Evolutionary conservation across 1,140 invertebrate genomes (phyloP).

Genomic region (Lepidurus arcticus): DNA sequence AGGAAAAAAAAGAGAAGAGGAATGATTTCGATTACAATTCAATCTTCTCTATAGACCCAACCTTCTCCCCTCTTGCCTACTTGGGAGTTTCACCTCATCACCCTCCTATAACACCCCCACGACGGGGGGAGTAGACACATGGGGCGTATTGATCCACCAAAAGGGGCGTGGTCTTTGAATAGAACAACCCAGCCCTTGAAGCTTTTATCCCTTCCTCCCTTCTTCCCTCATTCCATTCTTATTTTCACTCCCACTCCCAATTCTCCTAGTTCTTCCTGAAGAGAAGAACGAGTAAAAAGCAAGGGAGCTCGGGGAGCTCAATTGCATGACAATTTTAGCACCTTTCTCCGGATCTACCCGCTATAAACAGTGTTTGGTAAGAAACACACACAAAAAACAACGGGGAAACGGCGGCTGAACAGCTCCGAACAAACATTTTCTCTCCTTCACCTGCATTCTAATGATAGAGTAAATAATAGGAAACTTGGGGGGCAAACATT

Average conservation of each 20-base stretch:
- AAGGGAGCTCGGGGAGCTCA: constrained; percentile 24
- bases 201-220: constrained; percentile 8
- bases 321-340: constrained; percentile 19
- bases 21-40: constrained; percentile 22
- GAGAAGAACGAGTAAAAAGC: constrained; percentile 25
- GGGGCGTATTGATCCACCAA: constrained; percentile 8
- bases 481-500: constrained; percentile 41
- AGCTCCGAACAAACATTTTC: background rate
- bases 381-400: background rate
- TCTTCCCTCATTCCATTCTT: background rate
- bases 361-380: background rate
- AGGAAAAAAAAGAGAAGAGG: background rate
- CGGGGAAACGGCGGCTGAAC: background rate
- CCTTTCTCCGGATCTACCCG: background rate
- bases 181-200: background rate
- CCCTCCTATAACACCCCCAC: background rate
- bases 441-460: constrained; percentile 22
- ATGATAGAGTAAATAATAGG: background rate
- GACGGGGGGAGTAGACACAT: background rate
- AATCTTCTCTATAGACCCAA: background rate
- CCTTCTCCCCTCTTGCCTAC: background rate
- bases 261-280: too few relatives aligned
- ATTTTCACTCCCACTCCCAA: background rate
- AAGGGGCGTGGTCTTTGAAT: background rate
- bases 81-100: background rate